Conservation (phyloP, 1,140 invertebrate genomes). For the Aphaenogaster floridana region DNA sequence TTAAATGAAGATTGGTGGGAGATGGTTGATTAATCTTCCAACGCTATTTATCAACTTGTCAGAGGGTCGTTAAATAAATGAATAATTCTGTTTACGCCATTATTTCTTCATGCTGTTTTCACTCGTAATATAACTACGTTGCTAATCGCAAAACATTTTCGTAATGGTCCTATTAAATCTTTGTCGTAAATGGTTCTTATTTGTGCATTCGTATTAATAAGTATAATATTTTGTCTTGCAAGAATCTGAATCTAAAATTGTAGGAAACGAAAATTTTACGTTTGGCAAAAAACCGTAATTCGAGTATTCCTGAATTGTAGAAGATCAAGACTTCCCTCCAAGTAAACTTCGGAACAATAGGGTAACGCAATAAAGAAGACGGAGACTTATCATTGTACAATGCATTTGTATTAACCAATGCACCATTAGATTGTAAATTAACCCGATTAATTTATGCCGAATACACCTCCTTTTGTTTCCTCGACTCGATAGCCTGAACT, state of each 20-base stretch:
- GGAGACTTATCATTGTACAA: slow-evolving; percentile 21
- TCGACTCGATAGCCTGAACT: slow-evolving; percentile 59
- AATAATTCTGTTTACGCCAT: slow-evolving; percentile 38
- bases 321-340: slow-evolving; percentile 16
- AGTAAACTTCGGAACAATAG: slow-evolving; percentile 44
- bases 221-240: background rate
- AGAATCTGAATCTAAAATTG: background rate
- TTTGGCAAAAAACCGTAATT: background rate
- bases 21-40: slow-evolving; percentile 44
- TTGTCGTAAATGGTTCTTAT: slow-evolving; percentile 2
- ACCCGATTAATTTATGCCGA: slow-evolving; percentile 71
- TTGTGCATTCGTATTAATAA: background rate
- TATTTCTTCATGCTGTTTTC: slow-evolving; percentile 25
- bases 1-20: slow-evolving; percentile 56
- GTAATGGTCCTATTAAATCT: background rate
- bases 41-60: slow-evolving; percentile 59
- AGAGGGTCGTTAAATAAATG: slow-evolving; percentile 51
- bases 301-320: slow-evolving; percentile 19
- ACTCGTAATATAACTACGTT: background rate
- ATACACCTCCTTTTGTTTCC: slow-evolving; percentile 64
- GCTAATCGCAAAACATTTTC: slow-evolving; percentile 34
- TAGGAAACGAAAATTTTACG: background rate
- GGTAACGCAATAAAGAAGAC: slow-evolving; percentile 17
- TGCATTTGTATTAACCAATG: slow-evolving; percentile 45
- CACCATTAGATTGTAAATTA: slow-evolving; percentile 63